These are phyloP conservation scores for Matsumyia berberina DNA, from an alignment of 2,888 invertebrate species.

Conservation along the genomic window DNA sequence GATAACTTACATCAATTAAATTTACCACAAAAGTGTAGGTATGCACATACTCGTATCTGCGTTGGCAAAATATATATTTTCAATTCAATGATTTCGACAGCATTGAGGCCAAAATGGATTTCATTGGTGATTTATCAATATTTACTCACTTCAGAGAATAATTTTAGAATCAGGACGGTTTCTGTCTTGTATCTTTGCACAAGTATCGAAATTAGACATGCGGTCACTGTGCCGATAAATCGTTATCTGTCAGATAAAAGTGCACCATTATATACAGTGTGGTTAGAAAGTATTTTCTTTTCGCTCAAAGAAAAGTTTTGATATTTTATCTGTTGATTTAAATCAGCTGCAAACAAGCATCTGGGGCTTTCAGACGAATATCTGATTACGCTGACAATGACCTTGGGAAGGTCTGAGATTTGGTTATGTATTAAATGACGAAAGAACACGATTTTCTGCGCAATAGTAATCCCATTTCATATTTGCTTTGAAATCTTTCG, in stretches of 20 bases:
- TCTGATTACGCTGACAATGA: conserved; percentile 11
- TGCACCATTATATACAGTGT: conserved; percentile 18
- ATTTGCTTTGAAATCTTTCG: conserved; percentile 36
- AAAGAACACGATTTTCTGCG: conserved; percentile 18
- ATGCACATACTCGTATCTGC: conserved; percentile 12
- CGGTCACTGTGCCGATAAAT: conserved; percentile 54
- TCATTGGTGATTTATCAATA: conserved; percentile 25
- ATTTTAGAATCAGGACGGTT: conserved; percentile 20
- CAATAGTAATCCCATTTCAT: not conserved
- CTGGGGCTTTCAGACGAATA: conserved; percentile 39
- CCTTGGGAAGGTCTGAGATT: conserved; percentile 42
- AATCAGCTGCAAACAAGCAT: conserved; percentile 34
- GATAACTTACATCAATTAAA: conserved; percentile 30
- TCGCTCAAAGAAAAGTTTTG: not conserved
- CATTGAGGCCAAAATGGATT: conserved; percentile 35
- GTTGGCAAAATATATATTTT: conserved; percentile 42
- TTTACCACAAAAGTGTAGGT: conserved; percentile 8
- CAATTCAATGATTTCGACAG: conserved; percentile 34
- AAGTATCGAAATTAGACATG: conserved; percentile 22
- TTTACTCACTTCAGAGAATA: not conserved
- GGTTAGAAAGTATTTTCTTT: not conserved
- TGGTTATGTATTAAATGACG: not conserved
- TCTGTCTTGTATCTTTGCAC: conserved; percentile 6
- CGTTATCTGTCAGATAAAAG: conserved; percentile 29
- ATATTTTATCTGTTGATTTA: not conserved